These are phyloP conservation scores for Pipistrellus pygmaeus DNA, from an alignment of 2,797 vertebrate genomes.

Conservation along the genomic window DNA sequence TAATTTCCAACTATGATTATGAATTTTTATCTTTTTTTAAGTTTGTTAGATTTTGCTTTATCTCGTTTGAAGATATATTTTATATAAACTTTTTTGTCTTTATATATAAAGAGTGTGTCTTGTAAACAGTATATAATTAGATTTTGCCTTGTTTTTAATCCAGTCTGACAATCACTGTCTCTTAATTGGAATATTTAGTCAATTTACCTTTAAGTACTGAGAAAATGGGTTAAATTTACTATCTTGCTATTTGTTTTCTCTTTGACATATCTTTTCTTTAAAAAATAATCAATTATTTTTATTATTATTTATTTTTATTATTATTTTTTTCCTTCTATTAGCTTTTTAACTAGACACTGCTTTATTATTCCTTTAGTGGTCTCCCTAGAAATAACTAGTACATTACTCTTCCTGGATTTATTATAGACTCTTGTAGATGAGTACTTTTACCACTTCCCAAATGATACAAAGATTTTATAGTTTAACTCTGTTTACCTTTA, in stretches of 20 bases:
- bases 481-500: slow-evolving; percentile 12
- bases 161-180: slow-evolving; percentile 22
- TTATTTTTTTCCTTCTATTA: slow-evolving; percentile 21
- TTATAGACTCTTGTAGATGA: not conserved
- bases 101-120: not conserved
- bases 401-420: not conserved
- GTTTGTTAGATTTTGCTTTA: not conserved
- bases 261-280: slow-evolving; percentile 40
- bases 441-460: slow-evolving; percentile 5
- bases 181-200: slow-evolving; percentile 43
- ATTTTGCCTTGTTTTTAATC: slow-evolving; percentile 40
- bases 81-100: not conserved
- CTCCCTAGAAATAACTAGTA: not conserved
- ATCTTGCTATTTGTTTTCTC: slow-evolving; percentile 48
- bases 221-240: slow-evolving; percentile 41
- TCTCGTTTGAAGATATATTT: slow-evolving; percentile 32
- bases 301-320: slow-evolving; percentile 61
- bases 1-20: not conserved
- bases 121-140: slow-evolving; percentile 11
- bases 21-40: not conserved
- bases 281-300: slow-evolving; percentile 50
- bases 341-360: slow-evolving; percentile 9
- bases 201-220: slow-evolving; percentile 62
- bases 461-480: not conserved
- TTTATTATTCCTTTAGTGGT: slow-evolving; percentile 33